These are phyloP conservation scores for Paralichthys olivaceus DNA, from an alignment of 2,113 vertebrate species.

Conservation along the genomic window DNA sequence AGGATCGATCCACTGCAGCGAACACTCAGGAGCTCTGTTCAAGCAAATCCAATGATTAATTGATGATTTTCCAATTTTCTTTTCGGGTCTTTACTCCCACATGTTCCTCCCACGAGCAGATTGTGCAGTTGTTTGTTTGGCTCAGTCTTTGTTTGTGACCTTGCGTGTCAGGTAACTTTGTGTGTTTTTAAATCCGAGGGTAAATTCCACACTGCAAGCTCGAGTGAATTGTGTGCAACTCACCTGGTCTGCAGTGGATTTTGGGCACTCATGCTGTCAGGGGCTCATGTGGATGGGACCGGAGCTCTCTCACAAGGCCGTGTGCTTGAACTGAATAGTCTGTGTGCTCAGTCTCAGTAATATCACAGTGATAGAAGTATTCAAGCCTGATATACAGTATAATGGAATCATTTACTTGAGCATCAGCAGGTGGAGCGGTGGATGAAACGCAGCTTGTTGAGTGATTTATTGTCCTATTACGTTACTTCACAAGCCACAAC, in stretches of 20 bases:
- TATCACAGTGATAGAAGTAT: neutral
- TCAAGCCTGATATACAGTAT: neutral
- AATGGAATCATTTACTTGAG: neutral
- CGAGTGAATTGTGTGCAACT: neutral
- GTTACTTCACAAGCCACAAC: neutral
- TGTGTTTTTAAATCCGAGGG: neutral
- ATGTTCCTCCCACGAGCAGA: neutral
- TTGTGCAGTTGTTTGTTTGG: neutral
- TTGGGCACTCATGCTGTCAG: neutral
- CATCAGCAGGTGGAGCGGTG: neutral
- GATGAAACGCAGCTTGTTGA: neutral
- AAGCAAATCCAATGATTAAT: neutral
- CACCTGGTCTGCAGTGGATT: neutral
- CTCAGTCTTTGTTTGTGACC: neutral
- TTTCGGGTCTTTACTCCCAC: neutral
- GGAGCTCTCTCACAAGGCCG: neutral
- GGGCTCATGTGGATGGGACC: neutral
- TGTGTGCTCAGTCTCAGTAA: neutral
- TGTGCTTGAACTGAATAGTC: neutral
- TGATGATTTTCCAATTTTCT: neutral
- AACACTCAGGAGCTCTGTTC: neutral
- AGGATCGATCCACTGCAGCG: constrained; percentile 14
- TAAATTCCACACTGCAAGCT: neutral
- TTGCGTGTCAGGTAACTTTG: neutral
- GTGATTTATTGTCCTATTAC: neutral